Evolutionary conservation across 2,888 invertebrate species (phyloP).

Genomic region (Melanophora roralis): DNA sequence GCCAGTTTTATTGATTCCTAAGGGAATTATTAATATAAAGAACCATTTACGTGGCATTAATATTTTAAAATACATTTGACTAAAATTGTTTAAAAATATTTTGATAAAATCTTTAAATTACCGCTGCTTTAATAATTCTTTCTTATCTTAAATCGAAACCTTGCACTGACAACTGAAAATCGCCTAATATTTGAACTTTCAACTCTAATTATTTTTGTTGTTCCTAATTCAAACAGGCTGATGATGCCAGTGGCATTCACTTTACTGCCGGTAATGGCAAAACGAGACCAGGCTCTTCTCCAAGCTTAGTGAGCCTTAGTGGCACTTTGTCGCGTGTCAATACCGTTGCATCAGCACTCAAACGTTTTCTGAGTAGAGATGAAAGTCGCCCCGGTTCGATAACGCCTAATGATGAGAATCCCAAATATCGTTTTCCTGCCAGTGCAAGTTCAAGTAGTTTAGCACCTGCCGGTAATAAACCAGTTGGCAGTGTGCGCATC

Average conservation of each 20-base stretch:
- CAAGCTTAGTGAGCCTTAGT: slow-evolving; percentile 75
- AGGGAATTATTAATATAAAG: no score
- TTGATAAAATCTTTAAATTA: no score
- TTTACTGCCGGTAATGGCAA: slow-evolving; percentile 82
- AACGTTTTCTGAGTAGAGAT: slow-evolving; percentile 86
- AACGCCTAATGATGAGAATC: slow-evolving; percentile 73
- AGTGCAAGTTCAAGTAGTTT: slow-evolving; percentile 76
- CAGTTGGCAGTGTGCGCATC: slow-evolving; percentile 80
- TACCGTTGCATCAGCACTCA: slow-evolving; percentile 87
- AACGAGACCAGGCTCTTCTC: slow-evolving; percentile 78
- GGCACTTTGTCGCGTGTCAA: slow-evolving; percentile 84
- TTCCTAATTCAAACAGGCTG: slow-evolving; percentile 77
- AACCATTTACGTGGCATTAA: no score
- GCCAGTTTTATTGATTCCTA: no score
- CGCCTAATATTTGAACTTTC: no score
- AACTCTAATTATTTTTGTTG: neutral
- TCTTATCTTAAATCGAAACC: no score
- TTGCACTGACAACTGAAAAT: no score
- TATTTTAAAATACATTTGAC: no score
- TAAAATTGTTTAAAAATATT: no score
- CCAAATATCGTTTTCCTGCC: slow-evolving; percentile 74
- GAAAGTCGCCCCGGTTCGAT: slow-evolving; percentile 78
- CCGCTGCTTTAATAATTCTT: no score
- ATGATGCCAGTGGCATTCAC: slow-evolving; percentile 86
- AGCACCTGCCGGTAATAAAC: slow-evolving; percentile 64